Evolutionary conservation across 1,140 invertebrate genomes (phyloP).

Genomic region (Drosophila lacertosa): DNA sequence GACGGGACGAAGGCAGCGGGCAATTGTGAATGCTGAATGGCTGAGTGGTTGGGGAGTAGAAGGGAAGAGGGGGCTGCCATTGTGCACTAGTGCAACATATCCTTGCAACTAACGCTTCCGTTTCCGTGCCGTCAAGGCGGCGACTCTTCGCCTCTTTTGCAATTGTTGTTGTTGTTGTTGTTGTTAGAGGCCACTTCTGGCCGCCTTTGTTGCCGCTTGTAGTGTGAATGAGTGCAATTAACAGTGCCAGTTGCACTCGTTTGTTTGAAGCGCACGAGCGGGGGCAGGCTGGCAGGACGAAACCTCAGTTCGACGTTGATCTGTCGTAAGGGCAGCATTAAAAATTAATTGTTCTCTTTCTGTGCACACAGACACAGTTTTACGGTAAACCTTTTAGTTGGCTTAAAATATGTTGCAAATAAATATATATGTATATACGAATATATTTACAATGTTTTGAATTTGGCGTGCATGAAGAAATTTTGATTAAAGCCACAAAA

Average conservation of each 20-base stretch:
- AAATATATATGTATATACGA: conserved; percentile 36
- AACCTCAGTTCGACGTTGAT: conserved; percentile 40
- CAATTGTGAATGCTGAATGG: conserved; percentile 31
- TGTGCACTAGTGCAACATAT: conserved; percentile 68
- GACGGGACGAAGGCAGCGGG: not conserved
- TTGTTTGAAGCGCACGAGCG: conserved; percentile 33
- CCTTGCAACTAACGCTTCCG: conserved; percentile 80
- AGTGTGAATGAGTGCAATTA: conserved; percentile 81
- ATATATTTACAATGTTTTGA: conserved; percentile 35
- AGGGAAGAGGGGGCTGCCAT: conserved; percentile 20
- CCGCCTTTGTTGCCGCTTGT: conserved; percentile 59
- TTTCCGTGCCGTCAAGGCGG: conserved; percentile 73
- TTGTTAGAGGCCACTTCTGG: conserved; percentile 54
- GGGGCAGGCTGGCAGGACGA: no score
- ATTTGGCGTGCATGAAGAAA: conserved; percentile 47
- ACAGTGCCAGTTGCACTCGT: conserved; percentile 67
- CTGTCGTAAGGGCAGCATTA: conserved; percentile 59
- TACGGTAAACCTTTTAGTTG: conserved; percentile 1
- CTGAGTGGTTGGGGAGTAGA: conserved; percentile 2
- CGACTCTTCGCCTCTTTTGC: conserved; percentile 25
- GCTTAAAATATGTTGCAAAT: not conserved
- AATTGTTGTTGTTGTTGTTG: conserved; percentile 29
- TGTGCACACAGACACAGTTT: conserved; percentile 15
- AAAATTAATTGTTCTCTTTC: conserved; percentile 70
- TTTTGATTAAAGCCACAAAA: conserved; percentile 69